Base-by-base conservation (phyloP, 2,888 invertebrate species). In the Cryptops parisi region DNA sequence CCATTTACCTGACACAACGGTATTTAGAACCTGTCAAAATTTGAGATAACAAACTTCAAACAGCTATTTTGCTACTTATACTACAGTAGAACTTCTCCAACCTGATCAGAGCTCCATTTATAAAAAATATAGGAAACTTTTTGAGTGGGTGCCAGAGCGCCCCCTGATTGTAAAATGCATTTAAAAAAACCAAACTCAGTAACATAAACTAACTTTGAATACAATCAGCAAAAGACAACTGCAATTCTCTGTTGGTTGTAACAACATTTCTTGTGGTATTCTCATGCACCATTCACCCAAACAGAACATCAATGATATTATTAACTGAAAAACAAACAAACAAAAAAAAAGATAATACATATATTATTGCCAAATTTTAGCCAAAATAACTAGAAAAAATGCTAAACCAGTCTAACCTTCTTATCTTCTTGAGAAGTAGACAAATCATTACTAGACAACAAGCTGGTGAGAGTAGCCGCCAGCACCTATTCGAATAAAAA, bases 241-340 rank as follows among this genome's bases (percentile, higher is more conserved):
- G 33, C 53, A 52, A 5, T 55, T 54, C 25, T 59, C 51, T 15
- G 47, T 5, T 40, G 45, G 6, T 25, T 52, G 40, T 33, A 57
- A 55, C 6, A 71, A 61, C 26, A 67, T 64, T 15, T 65, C 59
- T 26, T 72, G 61, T 1, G 76, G 76, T 54, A 93, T 78, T 47
- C 82, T 77, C 78, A 94, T 89, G 53, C 90, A 90, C 81, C 91
- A 93, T 70, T 94, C 93, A 0, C 90, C 89, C 56, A 96, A 74
- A 65, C 90, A 88, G 53, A 93, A 78, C 63, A 94, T 76, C 60
- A 93, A 74, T 0, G 89, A 84, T 26, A 84, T 81, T 15, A 84
- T 77, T 53, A 89, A 70, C 54, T 85, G 78, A 62, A 47, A 40
- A 9, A 19, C 43, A 21, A 52, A 50, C 17, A 43, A 41, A 41